Evolutionary conservation across 2,888 invertebrate species (phyloP).

Genomic region (Lepidonotus clava): DNA sequence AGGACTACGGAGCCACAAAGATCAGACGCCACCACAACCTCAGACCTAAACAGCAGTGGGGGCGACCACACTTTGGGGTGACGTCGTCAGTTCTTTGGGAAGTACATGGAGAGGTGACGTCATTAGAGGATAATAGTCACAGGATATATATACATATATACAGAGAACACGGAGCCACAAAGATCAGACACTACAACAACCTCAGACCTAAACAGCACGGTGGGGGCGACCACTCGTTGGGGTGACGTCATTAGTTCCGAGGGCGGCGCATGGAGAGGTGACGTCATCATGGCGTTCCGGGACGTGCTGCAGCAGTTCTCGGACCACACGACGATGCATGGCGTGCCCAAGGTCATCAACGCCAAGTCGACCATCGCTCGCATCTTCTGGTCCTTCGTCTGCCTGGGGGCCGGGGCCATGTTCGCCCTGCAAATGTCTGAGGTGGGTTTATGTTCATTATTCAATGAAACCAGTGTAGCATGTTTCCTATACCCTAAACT

Average conservation of each 20-base stretch:
- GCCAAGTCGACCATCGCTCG: slow-evolving; percentile 60
- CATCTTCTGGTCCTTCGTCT: slow-evolving; percentile 64
- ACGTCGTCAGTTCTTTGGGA: too few species aligned
- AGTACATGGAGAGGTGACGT: too few species aligned
- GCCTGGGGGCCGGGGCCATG: slow-evolving; percentile 64
- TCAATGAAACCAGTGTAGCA: neutral
- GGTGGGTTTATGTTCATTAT: neutral
- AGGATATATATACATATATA: too few species aligned
- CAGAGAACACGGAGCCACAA: too few species aligned
- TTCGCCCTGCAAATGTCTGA: slow-evolving; percentile 65
- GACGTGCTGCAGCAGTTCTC: slow-evolving; percentile 63
- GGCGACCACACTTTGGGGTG: too few species aligned
- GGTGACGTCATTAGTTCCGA: neutral
- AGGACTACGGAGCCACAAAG: too few species aligned
- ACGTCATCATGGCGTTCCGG: slow-evolving; percentile 60
- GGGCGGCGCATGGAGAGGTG: neutral
- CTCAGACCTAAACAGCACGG: too few species aligned
- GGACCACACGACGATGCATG: slow-evolving; percentile 65
- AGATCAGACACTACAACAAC: too few species aligned
- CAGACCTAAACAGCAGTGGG: too few species aligned
- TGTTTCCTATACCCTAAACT: neutral
- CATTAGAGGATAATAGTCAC: too few species aligned
- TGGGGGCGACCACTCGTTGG: too few species aligned
- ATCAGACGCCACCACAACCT: too few species aligned
- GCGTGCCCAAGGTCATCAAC: slow-evolving; percentile 64